Conservation (phyloP, 1,140 invertebrate species). For the Scaptomyza hsui region DNA sequence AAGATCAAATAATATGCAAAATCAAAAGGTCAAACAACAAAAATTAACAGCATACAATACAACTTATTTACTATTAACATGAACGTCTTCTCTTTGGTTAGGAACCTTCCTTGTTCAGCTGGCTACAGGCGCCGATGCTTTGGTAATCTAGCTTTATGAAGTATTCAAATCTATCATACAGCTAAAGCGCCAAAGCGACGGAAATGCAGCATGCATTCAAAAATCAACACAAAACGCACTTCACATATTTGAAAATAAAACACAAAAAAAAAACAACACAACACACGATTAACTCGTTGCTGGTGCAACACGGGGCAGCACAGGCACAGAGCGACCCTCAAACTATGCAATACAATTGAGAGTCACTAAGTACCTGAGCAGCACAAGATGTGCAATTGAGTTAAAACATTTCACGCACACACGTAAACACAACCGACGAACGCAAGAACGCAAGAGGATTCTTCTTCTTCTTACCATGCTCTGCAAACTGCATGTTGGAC, state of each 20-base stretch:
- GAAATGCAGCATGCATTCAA: conserved; percentile 47
- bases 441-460: too few species aligned
- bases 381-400: conserved; percentile 15
- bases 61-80: background rate
- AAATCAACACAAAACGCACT: background rate
- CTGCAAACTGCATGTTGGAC: conserved; percentile 87
- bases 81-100: background rate
- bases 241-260: background rate
- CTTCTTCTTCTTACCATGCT: conserved; percentile 81
- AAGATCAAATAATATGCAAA: conserved; percentile 84
- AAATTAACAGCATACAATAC: background rate
- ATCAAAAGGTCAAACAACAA: conserved; percentile 53
- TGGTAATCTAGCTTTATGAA: conserved; percentile 98
- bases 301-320: conserved; percentile 30
- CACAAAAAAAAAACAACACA: background rate
- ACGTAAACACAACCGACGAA: background rate
- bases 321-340: conserved; percentile 86
- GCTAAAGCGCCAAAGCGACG: conserved; percentile 97
- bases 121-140: conserved; percentile 87
- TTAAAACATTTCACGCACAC: background rate
- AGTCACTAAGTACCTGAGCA: conserved; percentile 92
- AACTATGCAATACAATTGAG: conserved; percentile 86
- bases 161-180: conserved; percentile 91
- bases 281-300: conserved; percentile 6
- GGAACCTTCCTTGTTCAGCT: background rate